A percentile compares a stretch with the other conserved stretches of the same genome.
Evolutionary conservation across 2,888 invertebrate species (phyloP).

Genomic region (Rhagonycha fulva): DNA sequence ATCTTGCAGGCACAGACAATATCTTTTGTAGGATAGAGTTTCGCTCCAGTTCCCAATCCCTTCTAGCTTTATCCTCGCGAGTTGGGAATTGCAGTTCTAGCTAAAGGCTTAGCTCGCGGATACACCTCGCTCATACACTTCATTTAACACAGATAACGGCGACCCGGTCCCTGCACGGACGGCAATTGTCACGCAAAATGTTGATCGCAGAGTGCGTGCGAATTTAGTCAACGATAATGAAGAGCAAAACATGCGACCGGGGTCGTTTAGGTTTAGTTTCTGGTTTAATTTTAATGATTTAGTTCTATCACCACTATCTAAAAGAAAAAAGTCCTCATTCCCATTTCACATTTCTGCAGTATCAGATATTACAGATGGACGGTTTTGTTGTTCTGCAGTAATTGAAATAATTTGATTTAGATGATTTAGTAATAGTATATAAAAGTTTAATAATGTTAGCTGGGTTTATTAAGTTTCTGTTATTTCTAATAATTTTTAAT

Average conservation of each 20-base stretch:
- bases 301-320: not conserved
- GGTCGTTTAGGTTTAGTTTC: slow-evolving; percentile 45
- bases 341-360: not conserved
- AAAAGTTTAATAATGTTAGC: not conserved
- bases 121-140: slow-evolving; percentile 55
- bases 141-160: slow-evolving; percentile 58
- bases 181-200: slow-evolving; percentile 45
- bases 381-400: not conserved
- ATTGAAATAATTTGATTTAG: not conserved
- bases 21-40: slow-evolving; percentile 53
- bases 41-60: slow-evolving; percentile 54
- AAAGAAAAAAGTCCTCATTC: not conserved
- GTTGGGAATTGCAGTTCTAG: slow-evolving; percentile 52
- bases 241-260: slow-evolving; percentile 48
- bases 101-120: slow-evolving; percentile 54
- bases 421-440: no score
- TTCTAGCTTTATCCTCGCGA: slow-evolving; percentile 49
- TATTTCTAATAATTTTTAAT: slow-evolving; percentile 18
- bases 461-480: slow-evolving; percentile 14
- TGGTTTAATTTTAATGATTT: slow-evolving; percentile 39
- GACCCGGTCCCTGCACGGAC: slow-evolving; percentile 46
- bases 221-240: slow-evolving; percentile 51
- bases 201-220: slow-evolving; percentile 52
- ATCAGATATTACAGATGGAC: not conserved
- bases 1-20: slow-evolving; percentile 51